Percentiles rank a stretch among this genome's conserved stretches.
phyloP scores from a whole-genome alignment of 1,140 invertebrate species.

The Platyscapa corneri region DNA sequence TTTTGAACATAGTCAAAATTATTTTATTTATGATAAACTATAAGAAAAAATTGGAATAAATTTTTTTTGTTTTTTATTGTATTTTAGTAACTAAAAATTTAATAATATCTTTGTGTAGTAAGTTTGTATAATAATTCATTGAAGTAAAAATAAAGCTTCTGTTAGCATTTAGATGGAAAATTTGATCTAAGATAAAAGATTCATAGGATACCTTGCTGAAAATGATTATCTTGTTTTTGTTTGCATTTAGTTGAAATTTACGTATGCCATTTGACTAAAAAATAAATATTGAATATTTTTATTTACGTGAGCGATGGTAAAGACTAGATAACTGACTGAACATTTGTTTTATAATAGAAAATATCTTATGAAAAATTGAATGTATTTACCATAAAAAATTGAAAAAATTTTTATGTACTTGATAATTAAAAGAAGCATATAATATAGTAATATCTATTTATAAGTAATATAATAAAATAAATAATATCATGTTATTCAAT shows the following conservation, averaged over 20 bases:
- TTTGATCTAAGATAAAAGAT: constrained; percentile 8
- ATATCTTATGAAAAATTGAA: not conserved
- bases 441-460: not conserved
- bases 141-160: not conserved
- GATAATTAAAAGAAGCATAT: too few relatives aligned
- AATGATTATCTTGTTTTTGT: constrained; percentile 5
- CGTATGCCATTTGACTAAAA: not conserved
- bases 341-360: not conserved
- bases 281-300: not conserved
- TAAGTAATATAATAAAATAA: too few relatives aligned
- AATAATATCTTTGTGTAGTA: not conserved
- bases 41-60: not conserved
- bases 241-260: constrained; percentile 15
- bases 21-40: too few relatives aligned
- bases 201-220: not conserved
- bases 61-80: not conserved
- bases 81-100: not conserved
- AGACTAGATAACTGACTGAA: not conserved
- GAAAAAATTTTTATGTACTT: not conserved
- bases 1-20: not conserved
- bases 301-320: not conserved
- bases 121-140: not conserved
- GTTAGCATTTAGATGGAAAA: constrained; percentile 23
- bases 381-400: not conserved
- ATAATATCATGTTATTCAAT: too few relatives aligned